Base-by-base conservation (phyloP, 2,797 vertebrate species). In the Xenops minutus region DNA sequence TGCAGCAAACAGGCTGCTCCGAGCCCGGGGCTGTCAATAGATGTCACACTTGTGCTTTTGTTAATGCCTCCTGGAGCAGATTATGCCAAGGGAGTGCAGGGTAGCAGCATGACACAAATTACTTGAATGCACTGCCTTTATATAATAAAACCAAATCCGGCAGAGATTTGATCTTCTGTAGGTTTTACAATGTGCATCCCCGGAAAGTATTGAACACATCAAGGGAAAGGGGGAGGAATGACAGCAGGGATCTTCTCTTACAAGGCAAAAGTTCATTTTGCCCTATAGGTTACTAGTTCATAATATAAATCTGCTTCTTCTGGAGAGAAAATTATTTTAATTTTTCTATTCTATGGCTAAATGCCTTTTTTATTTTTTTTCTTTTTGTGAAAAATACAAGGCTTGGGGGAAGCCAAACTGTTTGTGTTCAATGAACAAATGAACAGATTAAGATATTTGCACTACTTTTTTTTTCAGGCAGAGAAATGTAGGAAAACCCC, bases 41-140 rank as follows among this genome's bases (percentile, higher is more conserved):
- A 94, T 97, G 97, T 97, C 97, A 97, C 86, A 92, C 95, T 97
- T 80, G 94, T 68, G 91, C 97, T 91, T 91, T 32, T 59, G 44
- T 32, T 96, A 72, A 71, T 13, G 3, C 29, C 84, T 94, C 59
- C 74, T 49, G 82, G 39, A 88, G 46, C 64, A 64, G 80, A 30
- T 32, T 17, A n/a, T 12, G 34, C 64, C 58, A 19, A 48, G 34
- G 2, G 5, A 77, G 68, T 58, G 85, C 71, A 92, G 77, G 64
- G 37, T 29, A 81, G 67, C 88, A 93, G 71, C 89, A 73, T 7
- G 58, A 73, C 67, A 88, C 92, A 89, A 93, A 85, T 83, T 85
- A 87, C 91, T 83, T 69, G 81, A 96, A 85, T 49, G 72, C 74
- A 23, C 66, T 88, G 80, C 81, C 93, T 94, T 96, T 73, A 80